phyloP scores from a whole-genome alignment of 2,113 vertebrate genomes.

The Phalacrocorax aristotelis region DNA sequence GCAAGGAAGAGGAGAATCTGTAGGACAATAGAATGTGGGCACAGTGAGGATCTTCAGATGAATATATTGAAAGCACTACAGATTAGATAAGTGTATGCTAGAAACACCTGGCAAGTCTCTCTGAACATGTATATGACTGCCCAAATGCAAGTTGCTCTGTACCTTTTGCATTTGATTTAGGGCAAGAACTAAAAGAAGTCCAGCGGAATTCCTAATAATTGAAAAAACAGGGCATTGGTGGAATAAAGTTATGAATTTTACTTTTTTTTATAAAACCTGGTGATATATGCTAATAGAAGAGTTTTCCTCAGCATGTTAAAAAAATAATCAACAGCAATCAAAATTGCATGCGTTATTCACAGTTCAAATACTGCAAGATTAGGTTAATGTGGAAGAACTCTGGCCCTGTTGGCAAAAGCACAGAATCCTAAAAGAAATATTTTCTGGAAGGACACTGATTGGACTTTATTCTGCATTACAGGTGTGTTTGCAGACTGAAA shows the following conservation, averaged over 20 bases:
- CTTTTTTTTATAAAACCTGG: background rate
- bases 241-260: background rate
- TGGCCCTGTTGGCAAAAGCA: background rate
- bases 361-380: background rate
- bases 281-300: background rate
- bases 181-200: background rate
- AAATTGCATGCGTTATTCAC: background rate
- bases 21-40: background rate
- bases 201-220: background rate
- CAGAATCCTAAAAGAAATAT: background rate
- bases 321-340: background rate
- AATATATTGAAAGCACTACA: background rate
- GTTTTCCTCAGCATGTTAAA: background rate
- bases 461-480: background rate
- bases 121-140: background rate
- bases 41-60: background rate
- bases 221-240: background rate
- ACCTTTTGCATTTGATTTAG: background rate
- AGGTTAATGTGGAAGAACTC: background rate
- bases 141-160: background rate
- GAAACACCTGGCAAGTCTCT: background rate
- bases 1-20: background rate
- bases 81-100: background rate
- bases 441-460: background rate
- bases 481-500: background rate